Percentiles rank a stretch among this genome's conserved stretches.
Evolutionary conservation across 2,888 invertebrate genomes (phyloP).

Genomic region (Drosophila hawaiiensis): DNA sequence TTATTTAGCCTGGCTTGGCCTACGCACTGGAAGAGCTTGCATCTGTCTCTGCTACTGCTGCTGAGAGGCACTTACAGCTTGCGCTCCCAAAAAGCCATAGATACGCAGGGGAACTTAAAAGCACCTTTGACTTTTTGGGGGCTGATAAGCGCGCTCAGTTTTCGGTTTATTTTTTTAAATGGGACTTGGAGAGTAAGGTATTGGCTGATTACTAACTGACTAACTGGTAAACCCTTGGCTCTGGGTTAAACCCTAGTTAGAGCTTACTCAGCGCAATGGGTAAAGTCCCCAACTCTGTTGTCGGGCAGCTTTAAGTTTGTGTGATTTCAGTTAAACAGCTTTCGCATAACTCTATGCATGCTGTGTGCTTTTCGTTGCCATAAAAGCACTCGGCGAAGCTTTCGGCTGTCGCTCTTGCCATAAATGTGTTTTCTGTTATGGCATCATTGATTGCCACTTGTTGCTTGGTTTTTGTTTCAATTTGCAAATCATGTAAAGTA

Average conservation of each 20-base stretch:
- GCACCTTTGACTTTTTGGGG: conserved; percentile 47
- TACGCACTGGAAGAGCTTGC: conserved; percentile 62
- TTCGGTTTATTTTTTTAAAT: conserved; percentile 4
- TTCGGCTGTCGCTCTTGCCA: conserved; percentile 19
- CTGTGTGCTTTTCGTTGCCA: conserved; percentile 11
- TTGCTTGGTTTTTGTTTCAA: conserved; percentile 29
- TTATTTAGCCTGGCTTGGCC: conserved; percentile 35
- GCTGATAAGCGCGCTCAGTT: conserved; percentile 48
- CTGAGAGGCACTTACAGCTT: conserved; percentile 49
- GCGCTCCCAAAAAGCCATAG: conserved; percentile 47
- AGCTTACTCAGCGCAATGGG: conserved; percentile 41
- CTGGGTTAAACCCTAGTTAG: conserved; percentile 23
- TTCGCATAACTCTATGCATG: conserved; percentile 35
- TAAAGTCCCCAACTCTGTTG: conserved; percentile 6
- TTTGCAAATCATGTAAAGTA: not conserved
- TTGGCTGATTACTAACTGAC: conserved; percentile 12
- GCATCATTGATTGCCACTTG: conserved; percentile 45
- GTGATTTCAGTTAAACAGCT: conserved; percentile 32
- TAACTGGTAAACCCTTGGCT: conserved; percentile 1
- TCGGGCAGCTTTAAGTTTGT: conserved; percentile 32
- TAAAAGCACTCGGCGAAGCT: conserved; percentile 38
- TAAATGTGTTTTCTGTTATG: conserved; percentile 28
- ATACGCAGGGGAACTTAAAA: conserved; percentile 41
- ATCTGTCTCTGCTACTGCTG: conserved; percentile 13
- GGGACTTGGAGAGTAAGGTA: not conserved